Evolutionary conservation across 1,140 invertebrate species (phyloP).

Genomic region (Drosophila obscura): DNA sequence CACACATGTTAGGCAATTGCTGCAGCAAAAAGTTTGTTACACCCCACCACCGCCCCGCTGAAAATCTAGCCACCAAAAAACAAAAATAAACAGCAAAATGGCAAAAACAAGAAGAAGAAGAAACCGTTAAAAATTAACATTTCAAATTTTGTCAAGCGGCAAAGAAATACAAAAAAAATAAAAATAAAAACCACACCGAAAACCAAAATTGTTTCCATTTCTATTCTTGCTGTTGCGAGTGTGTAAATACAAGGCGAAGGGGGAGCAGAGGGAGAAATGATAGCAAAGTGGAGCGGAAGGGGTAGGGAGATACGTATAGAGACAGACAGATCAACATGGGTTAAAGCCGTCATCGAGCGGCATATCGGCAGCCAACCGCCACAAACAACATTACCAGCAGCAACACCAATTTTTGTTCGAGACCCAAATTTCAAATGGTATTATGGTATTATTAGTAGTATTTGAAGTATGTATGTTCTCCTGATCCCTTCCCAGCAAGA

Average conservation of each 20-base stretch:
- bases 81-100: constrained; percentile 16
- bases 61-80: constrained; percentile 1
- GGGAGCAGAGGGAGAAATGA: constrained; percentile 7
- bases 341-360: constrained; percentile 46
- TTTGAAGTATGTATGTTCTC: no score
- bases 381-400: neutral
- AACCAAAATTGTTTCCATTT: constrained; percentile 29
- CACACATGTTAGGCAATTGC: no score
- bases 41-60: no score
- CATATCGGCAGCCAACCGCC: constrained; percentile 1
- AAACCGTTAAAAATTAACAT: constrained; percentile 38
- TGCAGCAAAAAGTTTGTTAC: no score
- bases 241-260: constrained; percentile 32
- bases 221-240: constrained; percentile 10
- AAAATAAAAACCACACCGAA: neutral
- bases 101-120: neutral
- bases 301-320: neutral
- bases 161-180: constrained; percentile 2
- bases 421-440: neutral
- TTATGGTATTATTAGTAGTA: no score
- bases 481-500: no score
- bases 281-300: constrained; percentile 8
- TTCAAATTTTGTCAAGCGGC: constrained; percentile 49
- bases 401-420: neutral
- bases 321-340: constrained; percentile 42